phyloP scores from a whole-genome alignment of 1,140 invertebrate genomes.

The Magallana gigas region DNA sequence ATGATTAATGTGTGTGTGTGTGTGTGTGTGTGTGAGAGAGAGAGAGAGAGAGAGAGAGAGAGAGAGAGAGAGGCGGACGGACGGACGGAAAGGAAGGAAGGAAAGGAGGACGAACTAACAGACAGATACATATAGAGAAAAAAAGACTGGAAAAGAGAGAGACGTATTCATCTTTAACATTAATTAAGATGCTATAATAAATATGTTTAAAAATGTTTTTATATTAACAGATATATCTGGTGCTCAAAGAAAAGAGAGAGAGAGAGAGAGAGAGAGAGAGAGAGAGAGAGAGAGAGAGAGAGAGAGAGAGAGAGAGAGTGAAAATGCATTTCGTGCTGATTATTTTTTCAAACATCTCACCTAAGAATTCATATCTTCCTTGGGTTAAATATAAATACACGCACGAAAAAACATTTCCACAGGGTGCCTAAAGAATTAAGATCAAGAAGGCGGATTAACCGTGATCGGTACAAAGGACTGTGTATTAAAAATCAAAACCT shows the following conservation, averaged over 20 bases:
- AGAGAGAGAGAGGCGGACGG: background rate
- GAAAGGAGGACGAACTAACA: background rate
- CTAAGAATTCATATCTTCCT: background rate
- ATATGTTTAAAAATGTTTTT: too few relatives aligned
- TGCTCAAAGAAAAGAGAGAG: too few relatives aligned
- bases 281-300: too few relatives aligned
- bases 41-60: constrained; percentile 9
- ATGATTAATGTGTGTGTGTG: background rate
- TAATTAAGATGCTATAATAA: too few relatives aligned
- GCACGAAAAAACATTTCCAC: background rate
- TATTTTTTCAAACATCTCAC: background rate
- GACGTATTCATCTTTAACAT: too few relatives aligned
- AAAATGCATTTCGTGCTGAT: too few relatives aligned
- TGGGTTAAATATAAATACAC: background rate
- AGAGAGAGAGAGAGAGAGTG: too few relatives aligned
- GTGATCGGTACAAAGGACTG: background rate
- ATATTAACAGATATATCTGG: too few relatives aligned
- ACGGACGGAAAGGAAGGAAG: background rate
- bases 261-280: too few relatives aligned
- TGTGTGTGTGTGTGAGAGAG: background rate
- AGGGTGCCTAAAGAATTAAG: background rate
- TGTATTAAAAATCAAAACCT: background rate
- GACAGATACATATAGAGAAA: too few relatives aligned
- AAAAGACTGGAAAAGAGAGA: too few relatives aligned
- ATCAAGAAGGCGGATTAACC: constrained; percentile 15